A percentile compares a stretch with the other conserved stretches of the same genome.
phyloP scores from a whole-genome alignment of 2,888 invertebrate species.

The Amaurobius ferox region DNA sequence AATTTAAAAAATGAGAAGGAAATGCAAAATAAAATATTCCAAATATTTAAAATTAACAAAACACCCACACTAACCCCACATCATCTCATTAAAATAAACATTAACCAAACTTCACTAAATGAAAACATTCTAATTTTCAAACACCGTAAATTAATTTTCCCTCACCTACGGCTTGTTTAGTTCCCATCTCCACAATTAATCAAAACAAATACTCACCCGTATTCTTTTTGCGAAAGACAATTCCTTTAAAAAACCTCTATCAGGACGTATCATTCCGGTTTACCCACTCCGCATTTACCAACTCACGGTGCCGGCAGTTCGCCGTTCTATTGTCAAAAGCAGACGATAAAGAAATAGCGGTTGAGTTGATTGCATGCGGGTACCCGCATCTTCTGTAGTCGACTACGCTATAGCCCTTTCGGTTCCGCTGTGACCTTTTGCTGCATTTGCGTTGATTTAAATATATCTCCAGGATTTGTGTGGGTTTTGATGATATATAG shows the following conservation, averaged over 20 bases:
- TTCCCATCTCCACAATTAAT: slow-evolving; percentile 30
- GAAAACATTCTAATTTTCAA: too few relatives aligned
- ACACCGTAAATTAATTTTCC: too few relatives aligned
- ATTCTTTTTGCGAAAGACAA: slow-evolving; percentile 23
- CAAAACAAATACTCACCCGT: slow-evolving; percentile 63
- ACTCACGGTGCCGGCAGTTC: slow-evolving; percentile 37
- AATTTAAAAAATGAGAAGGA: too few relatives aligned
- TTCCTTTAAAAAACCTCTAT: slow-evolving; percentile 1
- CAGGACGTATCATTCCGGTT: slow-evolving; percentile 12
- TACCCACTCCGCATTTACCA: slow-evolving; percentile 15
- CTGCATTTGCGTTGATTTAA: slow-evolving; percentile 2
- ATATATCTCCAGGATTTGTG: background rate
- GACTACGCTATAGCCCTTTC: background rate
- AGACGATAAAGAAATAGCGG: slow-evolving; percentile 64
- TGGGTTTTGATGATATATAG: background rate
- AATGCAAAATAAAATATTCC: too few relatives aligned
- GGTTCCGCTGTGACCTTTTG: background rate
- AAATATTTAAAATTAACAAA: too few relatives aligned
- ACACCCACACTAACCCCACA: too few relatives aligned
- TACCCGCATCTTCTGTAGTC: slow-evolving; percentile 41
- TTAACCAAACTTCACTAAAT: too few relatives aligned
- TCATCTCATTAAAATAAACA: too few relatives aligned
- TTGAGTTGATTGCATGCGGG: slow-evolving; percentile 62
- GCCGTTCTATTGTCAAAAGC: slow-evolving; percentile 39
- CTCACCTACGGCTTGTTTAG: too few relatives aligned